phyloP scores from a whole-genome alignment of 2,888 invertebrate genomes.

The Eupelmus urozonus region DNA sequence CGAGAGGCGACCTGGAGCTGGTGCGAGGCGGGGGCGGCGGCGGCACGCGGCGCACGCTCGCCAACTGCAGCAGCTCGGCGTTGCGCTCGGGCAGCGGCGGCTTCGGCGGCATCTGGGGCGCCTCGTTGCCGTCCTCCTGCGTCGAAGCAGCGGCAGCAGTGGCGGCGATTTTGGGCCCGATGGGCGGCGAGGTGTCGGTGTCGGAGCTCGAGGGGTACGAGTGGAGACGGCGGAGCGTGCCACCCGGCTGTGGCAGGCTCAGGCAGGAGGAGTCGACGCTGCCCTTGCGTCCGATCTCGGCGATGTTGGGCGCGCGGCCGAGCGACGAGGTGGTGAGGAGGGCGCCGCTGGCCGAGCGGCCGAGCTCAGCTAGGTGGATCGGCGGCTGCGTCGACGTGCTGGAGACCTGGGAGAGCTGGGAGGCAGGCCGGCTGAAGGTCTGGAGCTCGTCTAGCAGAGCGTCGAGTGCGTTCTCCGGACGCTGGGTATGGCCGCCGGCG shows the following conservation, averaged over 20 bases:
- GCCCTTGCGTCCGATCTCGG: conserved; percentile 80
- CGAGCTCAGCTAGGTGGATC: conserved; percentile 78
- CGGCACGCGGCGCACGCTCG: conserved; percentile 86
- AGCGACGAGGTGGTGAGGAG: conserved; percentile 71
- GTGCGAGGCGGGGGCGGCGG: conserved; percentile 96
- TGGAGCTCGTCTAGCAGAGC: conserved; percentile 96
- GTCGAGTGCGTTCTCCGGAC: conserved; percentile 98
- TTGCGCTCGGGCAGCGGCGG: conserved; percentile 91
- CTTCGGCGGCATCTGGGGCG: conserved; percentile 84
- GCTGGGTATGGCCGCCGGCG: conserved; percentile 80
- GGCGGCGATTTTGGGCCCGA: conserved; percentile 74
- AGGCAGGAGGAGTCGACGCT: conserved; percentile 79
- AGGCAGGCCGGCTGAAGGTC: conserved; percentile 89
- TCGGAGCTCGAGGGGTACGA: conserved; percentile 93
- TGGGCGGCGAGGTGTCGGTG: conserved; percentile 86
- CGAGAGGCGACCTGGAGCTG: conserved; percentile 91
- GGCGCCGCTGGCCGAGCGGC: conserved; percentile 78
- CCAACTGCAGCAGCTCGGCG: conserved; percentile 86
- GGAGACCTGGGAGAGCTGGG: conserved; percentile 71
- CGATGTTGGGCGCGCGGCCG: conserved; percentile 76
- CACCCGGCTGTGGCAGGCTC: conserved; percentile 71
- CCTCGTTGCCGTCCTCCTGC: no score
- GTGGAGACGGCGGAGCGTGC: conserved; percentile 86
- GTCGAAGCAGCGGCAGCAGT: conserved; percentile 59
- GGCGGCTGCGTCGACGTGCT: conserved; percentile 64